Conservation (phyloP, 2,113 vertebrate genomes). For the Limnothrissa miodon region DNA sequence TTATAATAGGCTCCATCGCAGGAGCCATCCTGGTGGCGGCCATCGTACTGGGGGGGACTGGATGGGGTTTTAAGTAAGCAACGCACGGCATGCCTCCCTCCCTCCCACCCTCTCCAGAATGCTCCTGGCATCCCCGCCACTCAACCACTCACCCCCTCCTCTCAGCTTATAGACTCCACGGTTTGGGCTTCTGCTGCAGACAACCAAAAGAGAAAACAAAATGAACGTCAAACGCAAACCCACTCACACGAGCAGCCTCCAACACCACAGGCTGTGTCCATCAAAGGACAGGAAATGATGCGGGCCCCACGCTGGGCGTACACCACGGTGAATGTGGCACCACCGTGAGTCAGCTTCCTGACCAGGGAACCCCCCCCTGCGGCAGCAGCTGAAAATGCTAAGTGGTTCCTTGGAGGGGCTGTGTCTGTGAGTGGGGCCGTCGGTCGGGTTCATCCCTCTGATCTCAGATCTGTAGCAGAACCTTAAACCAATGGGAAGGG, state of each 20-base stretch:
- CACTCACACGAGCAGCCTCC: not conserved
- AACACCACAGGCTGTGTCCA: not conserved
- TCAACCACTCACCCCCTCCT: constrained; percentile 84
- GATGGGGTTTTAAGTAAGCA: constrained; percentile 99
- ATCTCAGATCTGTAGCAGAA: constrained; percentile 85
- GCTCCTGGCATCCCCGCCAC: constrained; percentile 84
- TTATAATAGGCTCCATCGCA: constrained; percentile 99
- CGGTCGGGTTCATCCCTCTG: constrained; percentile 28
- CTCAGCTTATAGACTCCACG: constrained; percentile 87
- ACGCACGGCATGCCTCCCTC: constrained; percentile 89
- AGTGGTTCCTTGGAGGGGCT: not conserved
- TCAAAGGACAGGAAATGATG: constrained; percentile 8
- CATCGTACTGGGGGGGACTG: constrained; percentile 99
- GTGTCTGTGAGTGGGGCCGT: constrained; percentile 48
- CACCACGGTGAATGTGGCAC: not conserved
- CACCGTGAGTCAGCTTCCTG: constrained; percentile 79
- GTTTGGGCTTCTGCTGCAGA: constrained; percentile 96
- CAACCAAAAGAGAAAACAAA: constrained; percentile 28
- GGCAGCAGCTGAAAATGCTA: constrained; percentile 71
- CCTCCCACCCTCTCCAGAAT: constrained; percentile 81
- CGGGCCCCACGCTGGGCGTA: not conserved
- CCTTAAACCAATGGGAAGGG: constrained; percentile 89
- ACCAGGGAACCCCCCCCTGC: constrained; percentile 84
- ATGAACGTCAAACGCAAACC: not conserved
- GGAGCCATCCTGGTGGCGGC: constrained; percentile 99